Evolutionary conservation across 2,797 vertebrate genomes (phyloP).

Genomic region (Danio aesculapii): DNA sequence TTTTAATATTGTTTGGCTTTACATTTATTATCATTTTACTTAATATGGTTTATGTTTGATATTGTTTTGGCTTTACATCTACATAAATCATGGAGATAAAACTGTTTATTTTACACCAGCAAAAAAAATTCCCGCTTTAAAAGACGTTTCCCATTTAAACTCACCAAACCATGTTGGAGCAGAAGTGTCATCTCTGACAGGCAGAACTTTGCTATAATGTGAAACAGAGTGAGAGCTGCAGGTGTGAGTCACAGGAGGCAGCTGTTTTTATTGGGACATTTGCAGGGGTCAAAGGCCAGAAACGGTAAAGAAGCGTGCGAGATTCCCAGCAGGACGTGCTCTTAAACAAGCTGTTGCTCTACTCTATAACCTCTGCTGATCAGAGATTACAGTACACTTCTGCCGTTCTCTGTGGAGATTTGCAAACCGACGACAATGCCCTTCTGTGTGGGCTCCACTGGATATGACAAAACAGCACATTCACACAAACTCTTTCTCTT

Average conservation of each 20-base stretch:
- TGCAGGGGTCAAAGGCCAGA: slow-evolving; percentile 50
- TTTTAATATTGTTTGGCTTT: neutral
- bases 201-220: slow-evolving; percentile 15
- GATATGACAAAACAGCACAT: slow-evolving; percentile 18
- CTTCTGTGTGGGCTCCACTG: slow-evolving; percentile 4
- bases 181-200: slow-evolving; percentile 16
- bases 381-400: slow-evolving; percentile 12
- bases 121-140: neutral
- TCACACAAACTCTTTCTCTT: slow-evolving; percentile 36
- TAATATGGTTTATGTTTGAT: too few relatives aligned
- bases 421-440: slow-evolving; percentile 36
- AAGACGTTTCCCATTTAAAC: neutral
- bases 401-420: slow-evolving; percentile 28
- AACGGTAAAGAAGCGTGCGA: neutral
- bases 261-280: slow-evolving; percentile 25
- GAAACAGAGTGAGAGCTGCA: slow-evolving; percentile 46
- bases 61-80: too few relatives aligned
- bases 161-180: slow-evolving; percentile 1
- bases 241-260: slow-evolving; percentile 33
- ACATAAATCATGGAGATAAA: too few relatives aligned
- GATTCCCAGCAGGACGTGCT: slow-evolving; percentile 30
- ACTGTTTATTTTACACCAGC: too few relatives aligned
- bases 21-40: too few relatives aligned
- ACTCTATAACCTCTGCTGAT: slow-evolving; percentile 14
- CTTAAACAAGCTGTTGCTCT: slow-evolving; percentile 38